Conservation (phyloP, 2,888 invertebrate genomes). For the Spisula solida region DNA sequence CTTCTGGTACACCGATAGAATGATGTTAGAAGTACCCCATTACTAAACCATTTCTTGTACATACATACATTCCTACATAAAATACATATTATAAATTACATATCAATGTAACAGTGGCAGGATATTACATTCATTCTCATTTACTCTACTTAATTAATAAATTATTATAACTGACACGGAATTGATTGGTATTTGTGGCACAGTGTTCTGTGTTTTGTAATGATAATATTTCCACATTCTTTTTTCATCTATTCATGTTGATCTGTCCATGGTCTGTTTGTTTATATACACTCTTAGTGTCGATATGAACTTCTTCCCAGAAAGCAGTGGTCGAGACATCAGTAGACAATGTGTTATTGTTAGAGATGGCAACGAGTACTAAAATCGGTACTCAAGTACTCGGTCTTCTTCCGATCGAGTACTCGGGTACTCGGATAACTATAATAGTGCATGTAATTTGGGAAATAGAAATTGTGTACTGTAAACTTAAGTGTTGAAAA, state of each 20-base stretch:
- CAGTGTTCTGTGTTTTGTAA: not conserved
- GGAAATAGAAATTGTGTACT: no score
- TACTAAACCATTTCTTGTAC: no score
- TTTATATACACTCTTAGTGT: not conserved
- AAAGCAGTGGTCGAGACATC: not conserved
- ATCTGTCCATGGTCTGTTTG: not conserved
- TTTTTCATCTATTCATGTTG: not conserved
- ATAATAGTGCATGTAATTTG: no score
- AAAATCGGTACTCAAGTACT: no score
- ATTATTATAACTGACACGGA: not conserved
- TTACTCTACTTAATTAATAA: not conserved
- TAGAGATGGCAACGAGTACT: no score
- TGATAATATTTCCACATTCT: constrained; percentile 20
- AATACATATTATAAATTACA: not conserved
- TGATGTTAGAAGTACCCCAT: no score
- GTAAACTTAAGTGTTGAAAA: no score
- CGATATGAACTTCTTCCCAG: not conserved
- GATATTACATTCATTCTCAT: not conserved
- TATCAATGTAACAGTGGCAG: not conserved
- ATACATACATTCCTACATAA: not conserved
- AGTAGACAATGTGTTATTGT: no score
- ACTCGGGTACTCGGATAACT: no score
- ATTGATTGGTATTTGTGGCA: not conserved
- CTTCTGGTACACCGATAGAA: no score
- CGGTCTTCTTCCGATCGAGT: no score